These are phyloP conservation scores for Caerostris darwini DNA, from an alignment of 1,140 invertebrate genomes.

Conservation along the genomic window DNA sequence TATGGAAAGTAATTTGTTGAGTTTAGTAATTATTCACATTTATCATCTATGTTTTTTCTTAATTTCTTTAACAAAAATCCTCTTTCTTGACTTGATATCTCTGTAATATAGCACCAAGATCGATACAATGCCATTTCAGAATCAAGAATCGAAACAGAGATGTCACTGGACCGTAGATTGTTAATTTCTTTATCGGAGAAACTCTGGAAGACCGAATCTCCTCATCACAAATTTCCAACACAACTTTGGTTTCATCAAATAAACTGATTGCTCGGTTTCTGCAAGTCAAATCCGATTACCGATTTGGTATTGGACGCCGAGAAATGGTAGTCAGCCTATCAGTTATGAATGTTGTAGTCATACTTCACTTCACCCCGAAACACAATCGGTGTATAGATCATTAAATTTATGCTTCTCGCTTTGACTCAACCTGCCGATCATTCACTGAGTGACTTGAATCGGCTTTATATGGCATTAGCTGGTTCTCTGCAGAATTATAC, in stretches of 20 bases:
- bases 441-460: no score
- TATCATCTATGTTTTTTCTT: no score
- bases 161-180: not conserved
- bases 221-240: not conserved
- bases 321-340: not conserved
- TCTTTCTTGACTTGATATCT: no score
- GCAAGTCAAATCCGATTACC: slow-evolving; percentile 22
- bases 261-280: not conserved
- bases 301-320: not conserved
- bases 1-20: no score
- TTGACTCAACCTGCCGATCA: no score
- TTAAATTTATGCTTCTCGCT: not conserved
- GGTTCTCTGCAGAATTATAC: no score
- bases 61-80: no score
- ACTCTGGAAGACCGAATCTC: not conserved
- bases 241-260: not conserved
- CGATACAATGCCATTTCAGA: not conserved
- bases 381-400: not conserved
- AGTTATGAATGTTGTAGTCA: not conserved
- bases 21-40: no score
- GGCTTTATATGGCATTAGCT: no score
- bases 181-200: not conserved
- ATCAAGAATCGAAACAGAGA: not conserved
- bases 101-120: no score
- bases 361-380: no score